These are phyloP conservation scores for Cephonodes hylas DNA, from an alignment of 2,888 invertebrate species.

Conservation along the genomic window DNA sequence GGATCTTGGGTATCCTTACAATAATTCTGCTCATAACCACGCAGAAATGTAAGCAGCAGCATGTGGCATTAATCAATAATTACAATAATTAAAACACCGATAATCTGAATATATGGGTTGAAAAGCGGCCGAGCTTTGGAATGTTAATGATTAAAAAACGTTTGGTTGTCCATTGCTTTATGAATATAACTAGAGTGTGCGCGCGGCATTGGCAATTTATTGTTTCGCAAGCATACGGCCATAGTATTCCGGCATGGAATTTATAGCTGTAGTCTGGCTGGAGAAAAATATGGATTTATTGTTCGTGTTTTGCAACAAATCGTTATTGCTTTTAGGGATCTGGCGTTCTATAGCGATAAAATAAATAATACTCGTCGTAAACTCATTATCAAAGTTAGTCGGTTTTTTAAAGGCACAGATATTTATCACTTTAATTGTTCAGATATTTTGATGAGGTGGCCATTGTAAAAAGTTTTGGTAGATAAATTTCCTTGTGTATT, in stretches of 20 bases:
- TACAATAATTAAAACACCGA: neutral
- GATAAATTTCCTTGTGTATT: too few species aligned
- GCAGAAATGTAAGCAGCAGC: too few species aligned
- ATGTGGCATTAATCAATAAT: too few species aligned
- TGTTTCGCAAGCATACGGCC: conserved; percentile 64
- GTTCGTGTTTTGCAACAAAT: conserved; percentile 54
- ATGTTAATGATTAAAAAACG: conserved; percentile 43
- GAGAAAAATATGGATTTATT: conserved; percentile 71
- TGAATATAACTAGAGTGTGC: conserved; percentile 49
- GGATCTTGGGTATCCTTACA: too few species aligned
- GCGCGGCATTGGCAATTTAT: conserved; percentile 63
- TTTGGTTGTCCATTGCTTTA: conserved; percentile 40
- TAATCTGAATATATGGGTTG: neutral
- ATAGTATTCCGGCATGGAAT: conserved; percentile 58
- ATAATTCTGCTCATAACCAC: too few species aligned
- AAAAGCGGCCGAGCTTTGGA: neutral
- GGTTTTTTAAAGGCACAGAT: neutral
- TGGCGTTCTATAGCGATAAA: conserved; percentile 15
- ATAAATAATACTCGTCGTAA: neutral
- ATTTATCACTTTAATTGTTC: neutral
- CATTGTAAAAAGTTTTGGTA: too few species aligned
- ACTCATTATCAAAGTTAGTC: neutral
- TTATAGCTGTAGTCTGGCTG: conserved; percentile 60
- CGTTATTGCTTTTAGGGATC: conserved; percentile 49
- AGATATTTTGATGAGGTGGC: neutral